Evolutionary conservation across 2,113 vertebrate species (phyloP).

Genomic region (Harpagus bidentatus): DNA sequence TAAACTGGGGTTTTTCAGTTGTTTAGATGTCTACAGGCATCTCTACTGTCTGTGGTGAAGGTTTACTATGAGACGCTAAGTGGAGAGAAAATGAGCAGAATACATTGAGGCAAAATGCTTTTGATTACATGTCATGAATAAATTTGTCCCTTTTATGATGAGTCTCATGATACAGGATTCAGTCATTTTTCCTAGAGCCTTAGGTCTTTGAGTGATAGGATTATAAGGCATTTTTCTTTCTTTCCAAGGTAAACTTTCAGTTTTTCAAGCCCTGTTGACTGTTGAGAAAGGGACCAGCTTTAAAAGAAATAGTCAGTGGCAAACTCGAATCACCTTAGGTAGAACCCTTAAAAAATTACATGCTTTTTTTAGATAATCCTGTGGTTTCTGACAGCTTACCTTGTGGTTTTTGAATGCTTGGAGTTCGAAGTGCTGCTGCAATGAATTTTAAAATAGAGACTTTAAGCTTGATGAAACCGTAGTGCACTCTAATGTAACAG

Average conservation of each 20-base stretch:
- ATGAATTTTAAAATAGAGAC: constrained; percentile 13
- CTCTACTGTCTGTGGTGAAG: neutral
- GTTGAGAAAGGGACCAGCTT: neutral
- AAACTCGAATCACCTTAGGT: neutral
- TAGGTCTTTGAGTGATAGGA: neutral
- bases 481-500: neutral
- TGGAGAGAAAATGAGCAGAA: neutral
- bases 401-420: neutral
- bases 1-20: neutral
- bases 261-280: neutral
- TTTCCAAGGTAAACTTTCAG: neutral
- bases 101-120: neutral
- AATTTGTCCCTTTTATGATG: neutral
- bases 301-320: neutral
- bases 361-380: neutral
- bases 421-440: neutral
- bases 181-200: neutral
- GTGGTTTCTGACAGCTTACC: constrained; percentile 17
- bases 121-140: neutral
- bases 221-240: neutral
- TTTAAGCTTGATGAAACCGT: neutral
- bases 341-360: neutral
- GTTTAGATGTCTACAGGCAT: neutral
- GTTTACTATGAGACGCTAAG: neutral
- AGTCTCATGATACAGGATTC: neutral